Evolutionary conservation across 1,140 invertebrate genomes (phyloP).

Genomic region (Alviniconcha marisindica): DNA sequence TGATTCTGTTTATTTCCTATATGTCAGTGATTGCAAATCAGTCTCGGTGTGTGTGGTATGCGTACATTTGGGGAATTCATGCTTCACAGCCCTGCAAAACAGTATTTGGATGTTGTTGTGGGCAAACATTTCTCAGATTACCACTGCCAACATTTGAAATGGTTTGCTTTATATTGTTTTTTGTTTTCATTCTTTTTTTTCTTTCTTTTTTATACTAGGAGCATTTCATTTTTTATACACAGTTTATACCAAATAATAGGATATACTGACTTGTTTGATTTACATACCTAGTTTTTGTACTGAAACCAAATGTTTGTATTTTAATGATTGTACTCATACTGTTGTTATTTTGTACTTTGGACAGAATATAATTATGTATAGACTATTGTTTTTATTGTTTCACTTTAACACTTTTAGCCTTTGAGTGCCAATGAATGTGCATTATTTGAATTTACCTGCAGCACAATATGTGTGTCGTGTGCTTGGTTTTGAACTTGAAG

Average conservation of each 20-base stretch:
- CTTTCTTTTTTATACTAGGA: neutral
- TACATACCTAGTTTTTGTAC: neutral
- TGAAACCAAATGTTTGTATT: neutral
- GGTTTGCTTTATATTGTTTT: no score
- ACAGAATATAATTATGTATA: neutral
- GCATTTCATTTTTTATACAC: neutral
- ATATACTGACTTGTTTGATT: neutral
- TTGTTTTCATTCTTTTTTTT: neutral
- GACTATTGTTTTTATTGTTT: neutral
- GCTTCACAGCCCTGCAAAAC: neutral
- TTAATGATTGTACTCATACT: neutral
- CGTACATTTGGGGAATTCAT: neutral
- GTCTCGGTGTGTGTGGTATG: neutral
- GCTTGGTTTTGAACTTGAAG: neutral
- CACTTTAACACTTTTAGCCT: neutral
- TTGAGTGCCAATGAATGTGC: neutral
- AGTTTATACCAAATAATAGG: neutral
- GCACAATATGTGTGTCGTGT: no score
- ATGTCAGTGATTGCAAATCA: neutral
- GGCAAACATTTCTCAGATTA: neutral
- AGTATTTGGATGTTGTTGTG: slow-evolving; percentile 10
- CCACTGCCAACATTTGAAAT: neutral
- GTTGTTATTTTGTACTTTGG: neutral
- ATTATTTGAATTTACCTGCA: neutral
- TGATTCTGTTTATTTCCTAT: neutral